Evolutionary conservation across 2,888 invertebrate species (phyloP).

Genomic region (Himalopsyche kuldschensis): DNA sequence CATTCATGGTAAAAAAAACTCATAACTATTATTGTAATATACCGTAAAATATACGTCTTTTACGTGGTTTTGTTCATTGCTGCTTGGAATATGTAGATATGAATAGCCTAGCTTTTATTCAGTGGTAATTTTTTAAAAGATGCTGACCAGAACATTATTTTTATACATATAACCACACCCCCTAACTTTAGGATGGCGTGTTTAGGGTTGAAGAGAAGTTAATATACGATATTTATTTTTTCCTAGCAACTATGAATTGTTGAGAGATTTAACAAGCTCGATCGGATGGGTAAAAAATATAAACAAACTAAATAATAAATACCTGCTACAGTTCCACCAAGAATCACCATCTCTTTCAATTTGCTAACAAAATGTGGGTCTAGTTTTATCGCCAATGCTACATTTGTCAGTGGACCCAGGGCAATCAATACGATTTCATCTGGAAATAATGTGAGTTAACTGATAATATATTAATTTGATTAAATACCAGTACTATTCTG

Average conservation of each 20-base stretch:
- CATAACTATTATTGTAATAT: too few species aligned
- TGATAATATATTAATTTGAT: conserved; percentile 21
- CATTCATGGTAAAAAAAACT: too few species aligned
- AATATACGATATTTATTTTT: too few species aligned
- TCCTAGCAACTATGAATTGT: too few species aligned
- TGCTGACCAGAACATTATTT: too few species aligned
- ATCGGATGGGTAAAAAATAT: too few species aligned
- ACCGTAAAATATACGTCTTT: not conserved
- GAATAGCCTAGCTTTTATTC: too few species aligned
- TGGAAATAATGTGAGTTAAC: conserved; percentile 42
- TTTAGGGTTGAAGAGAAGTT: too few species aligned
- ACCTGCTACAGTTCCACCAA: conserved; percentile 80
- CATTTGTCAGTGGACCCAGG: conserved; percentile 77
- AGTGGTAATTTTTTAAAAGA: too few species aligned
- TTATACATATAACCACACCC: too few species aligned
- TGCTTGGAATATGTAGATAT: not conserved
- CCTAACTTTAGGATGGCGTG: too few species aligned
- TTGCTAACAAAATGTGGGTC: conserved; percentile 66
- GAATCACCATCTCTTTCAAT: conserved; percentile 71
- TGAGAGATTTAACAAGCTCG: too few species aligned
- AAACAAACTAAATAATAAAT: conserved; percentile 30
- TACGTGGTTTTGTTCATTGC: not conserved
- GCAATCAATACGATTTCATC: conserved; percentile 65
- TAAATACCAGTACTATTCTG: not conserved
- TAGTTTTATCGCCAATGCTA: conserved; percentile 72